Evolutionary conservation across 1,140 invertebrate species (phyloP), one percentile per base, ranked within the genome.

Genomic region (Plutomurus gul): DNA sequence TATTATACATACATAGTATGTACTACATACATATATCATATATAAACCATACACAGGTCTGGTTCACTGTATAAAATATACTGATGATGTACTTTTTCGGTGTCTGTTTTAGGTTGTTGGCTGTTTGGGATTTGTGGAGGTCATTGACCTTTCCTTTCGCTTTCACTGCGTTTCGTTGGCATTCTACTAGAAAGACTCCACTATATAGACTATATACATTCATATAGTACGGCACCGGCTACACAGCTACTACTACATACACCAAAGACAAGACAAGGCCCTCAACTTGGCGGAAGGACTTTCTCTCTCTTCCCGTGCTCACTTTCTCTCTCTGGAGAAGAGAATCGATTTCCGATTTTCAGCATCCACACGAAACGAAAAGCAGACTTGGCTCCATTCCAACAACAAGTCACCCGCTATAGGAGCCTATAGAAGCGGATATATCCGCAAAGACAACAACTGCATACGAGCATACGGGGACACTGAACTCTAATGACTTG

Each of bases 91-190:
- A 51, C 25, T 33, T 65, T 65, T 65, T 65, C 56, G 39, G 11
- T 65, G 30, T 65, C 13, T 18, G 27, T 25, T n/a, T n/a, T 65
- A 65, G 56, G 56, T 65, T 51, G 47, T 51, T 65, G 56, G 25
- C 56, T 65, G 25, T 65, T 65, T 65, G 56, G 56, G 56, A 65
- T 65, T 65, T 65, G 56, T 33, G 56, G 56, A 65, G 56, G 56
- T 11, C 56, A 65, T 65, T 65, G 56, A 65, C 56, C 56, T 65
- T 65, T 65, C 56, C 56, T 65, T 65, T 65, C 56, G 56, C 56
- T 65, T 65, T 65, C 56, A 65, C 56, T 65, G 49, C 10, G 22
- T 27, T 22, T 11, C n/a, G n/a, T n/a, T n/a, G n/a, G n/a, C n/a
- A n/a, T n/a, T n/a, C 39, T 43, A 43, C n/a, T 43, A 43, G 10